Percentiles rank a stretch among this genome's conserved stretches.
Evolutionary conservation across 2,888 invertebrate genomes (phyloP).

Genomic region (Neoascia interrupta): DNA sequence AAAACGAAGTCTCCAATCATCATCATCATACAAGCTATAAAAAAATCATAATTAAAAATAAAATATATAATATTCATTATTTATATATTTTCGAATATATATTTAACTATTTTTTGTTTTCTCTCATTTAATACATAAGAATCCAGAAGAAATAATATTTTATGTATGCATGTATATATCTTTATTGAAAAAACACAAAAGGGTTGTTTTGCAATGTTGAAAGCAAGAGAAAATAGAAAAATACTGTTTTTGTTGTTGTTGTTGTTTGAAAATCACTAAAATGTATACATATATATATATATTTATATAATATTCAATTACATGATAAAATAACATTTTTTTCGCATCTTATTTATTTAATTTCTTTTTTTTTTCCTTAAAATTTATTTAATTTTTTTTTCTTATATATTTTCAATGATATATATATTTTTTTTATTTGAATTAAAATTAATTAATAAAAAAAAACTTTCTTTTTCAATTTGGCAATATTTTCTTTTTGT

Average conservation of each 20-base stretch:
- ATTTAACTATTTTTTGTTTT: constrained; percentile 57
- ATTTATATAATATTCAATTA: constrained; percentile 57
- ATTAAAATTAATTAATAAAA: constrained; percentile 59
- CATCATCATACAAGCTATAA: constrained; percentile 40
- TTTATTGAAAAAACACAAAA: constrained; percentile 38
- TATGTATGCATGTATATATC: constrained; percentile 24
- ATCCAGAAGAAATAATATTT: constrained; percentile 46
- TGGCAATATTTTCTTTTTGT: constrained; percentile 55
- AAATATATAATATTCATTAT: constrained; percentile 57
- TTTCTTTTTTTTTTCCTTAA: constrained; percentile 45
- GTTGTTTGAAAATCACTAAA: constrained; percentile 64
- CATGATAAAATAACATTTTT: constrained; percentile 67
- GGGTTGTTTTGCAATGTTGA: constrained; percentile 47
- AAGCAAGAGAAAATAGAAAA: constrained; percentile 47
- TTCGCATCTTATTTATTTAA: constrained; percentile 36
- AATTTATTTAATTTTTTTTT: constrained; percentile 51
- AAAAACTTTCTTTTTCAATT: constrained; percentile 42
- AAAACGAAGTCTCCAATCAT: constrained; percentile 61
- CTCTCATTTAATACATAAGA: constrained; percentile 32
- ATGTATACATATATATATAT: constrained; percentile 44
- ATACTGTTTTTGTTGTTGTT: constrained; percentile 65
- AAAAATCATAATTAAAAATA: constrained; percentile 45
- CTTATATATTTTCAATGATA: constrained; percentile 51
- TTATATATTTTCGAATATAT: constrained; percentile 51
- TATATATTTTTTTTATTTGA: constrained; percentile 43